Evolutionary conservation across 2,113 vertebrate genomes (phyloP), one percentile per base, ranked within the genome.

Genomic region (Salvelinus sp.): DNA sequence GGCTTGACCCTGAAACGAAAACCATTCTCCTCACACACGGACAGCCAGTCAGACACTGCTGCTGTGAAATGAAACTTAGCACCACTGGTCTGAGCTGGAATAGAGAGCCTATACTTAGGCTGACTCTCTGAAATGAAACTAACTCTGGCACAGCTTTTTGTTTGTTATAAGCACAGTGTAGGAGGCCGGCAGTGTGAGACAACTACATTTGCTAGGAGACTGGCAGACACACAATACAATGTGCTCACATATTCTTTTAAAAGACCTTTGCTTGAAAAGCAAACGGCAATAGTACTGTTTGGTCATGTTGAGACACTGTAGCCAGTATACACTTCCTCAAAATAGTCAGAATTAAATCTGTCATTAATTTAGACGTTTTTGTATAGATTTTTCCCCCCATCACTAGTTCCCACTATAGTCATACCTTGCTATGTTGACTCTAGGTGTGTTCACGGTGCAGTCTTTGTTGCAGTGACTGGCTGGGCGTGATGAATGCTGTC

Each of bases 1-100:
- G 72, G 62, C 69, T 69, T 67, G 47, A 22, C 72, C 70, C 68
- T 79, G 82, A 92, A 91, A 86, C 78, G 85, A 91, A 92, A 91
- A 82, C 67, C 83, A 0, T 28, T 69, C 47, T 74, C 69, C 76
- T 69, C 48, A 44, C 62, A 13, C 62, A 25, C 1, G 14, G 6
- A 63, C 60, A 63, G 7, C 6, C 20, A 63, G 6, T 13, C 62
- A 63, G 7, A 28, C 27, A 3, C 23, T 66, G 64, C 27, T 16
- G 3, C 38, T 66, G 27, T n/a, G 68, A 47, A 69, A 69, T 47
- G 38, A 69, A 69, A 69, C 68, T 27, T 69, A 69, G 22, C 23
- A 66, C 64, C 54, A 6, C n/a, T 28, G 27, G 9, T 65, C 23
- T 65, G 25, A 65, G 38, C 38, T 10, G 38, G 38, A 44, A 12